A percentile compares a stretch with the other conserved stretches of the same genome.
These are phyloP conservation scores for Lycocerus yunnanus DNA, from an alignment of 2,888 invertebrate genomes.

Conservation along the genomic window DNA sequence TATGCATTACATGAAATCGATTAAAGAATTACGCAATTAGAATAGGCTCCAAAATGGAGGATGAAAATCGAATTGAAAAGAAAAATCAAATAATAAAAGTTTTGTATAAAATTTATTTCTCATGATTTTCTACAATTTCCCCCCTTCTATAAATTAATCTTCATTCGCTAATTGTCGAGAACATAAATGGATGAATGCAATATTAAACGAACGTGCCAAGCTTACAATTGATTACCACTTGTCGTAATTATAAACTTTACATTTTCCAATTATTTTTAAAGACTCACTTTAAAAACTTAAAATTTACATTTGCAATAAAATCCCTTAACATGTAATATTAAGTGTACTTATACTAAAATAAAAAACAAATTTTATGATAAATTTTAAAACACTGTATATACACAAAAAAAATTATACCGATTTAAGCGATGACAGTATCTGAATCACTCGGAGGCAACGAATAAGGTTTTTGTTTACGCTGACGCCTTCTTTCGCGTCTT, in stretches of 20 bases:
- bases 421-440: slow-evolving; percentile 53
- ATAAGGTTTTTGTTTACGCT: slow-evolving; percentile 75
- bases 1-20: no score
- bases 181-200: not conserved
- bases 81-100: not conserved
- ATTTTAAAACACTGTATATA: slow-evolving; percentile 26
- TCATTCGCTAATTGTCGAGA: not conserved
- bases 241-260: not conserved
- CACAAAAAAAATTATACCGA: slow-evolving; percentile 12
- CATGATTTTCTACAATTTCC: not conserved
- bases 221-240: not conserved
- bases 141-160: not conserved
- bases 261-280: not conserved
- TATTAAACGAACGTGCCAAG: not conserved
- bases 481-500: slow-evolving; percentile 81
- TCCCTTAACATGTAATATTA: not conserved
- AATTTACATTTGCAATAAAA: slow-evolving; percentile 6
- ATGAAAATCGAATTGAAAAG: not conserved
- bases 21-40: no score
- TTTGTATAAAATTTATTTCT: not conserved
- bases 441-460: slow-evolving; percentile 57
- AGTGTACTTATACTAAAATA: slow-evolving; percentile 31
- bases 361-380: slow-evolving; percentile 39
- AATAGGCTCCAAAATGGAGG: no score
- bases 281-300: not conserved